Percentiles rank a stretch among this genome's conserved stretches.
These are phyloP conservation scores for Diplogasteroides magnus DNA, from an alignment of 1,140 invertebrate genomes.

Conservation along the genomic window DNA sequence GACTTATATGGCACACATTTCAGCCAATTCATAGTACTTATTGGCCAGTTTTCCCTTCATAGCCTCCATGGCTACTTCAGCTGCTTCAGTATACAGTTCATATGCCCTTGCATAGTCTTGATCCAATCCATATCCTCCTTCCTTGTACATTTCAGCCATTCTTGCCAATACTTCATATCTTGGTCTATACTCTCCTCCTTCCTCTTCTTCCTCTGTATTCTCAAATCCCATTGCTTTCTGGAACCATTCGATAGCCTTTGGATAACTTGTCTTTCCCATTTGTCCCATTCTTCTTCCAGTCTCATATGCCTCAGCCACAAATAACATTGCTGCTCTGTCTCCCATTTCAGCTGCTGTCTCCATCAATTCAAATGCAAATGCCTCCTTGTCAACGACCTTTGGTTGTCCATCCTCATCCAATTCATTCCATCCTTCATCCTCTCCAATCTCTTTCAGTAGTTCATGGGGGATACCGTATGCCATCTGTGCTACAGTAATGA, in stretches of 20 bases:
- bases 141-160: constrained; percentile 60
- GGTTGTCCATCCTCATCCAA: constrained; percentile 16
- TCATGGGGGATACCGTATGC: constrained; percentile 59
- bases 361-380: constrained; percentile 59
- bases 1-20: constrained; percentile 56
- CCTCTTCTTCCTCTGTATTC: constrained; percentile 59
- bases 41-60: constrained; percentile 64
- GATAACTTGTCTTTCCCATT: constrained; percentile 42
- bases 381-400: constrained; percentile 50
- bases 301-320: constrained; percentile 61
- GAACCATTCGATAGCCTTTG: constrained; percentile 58
- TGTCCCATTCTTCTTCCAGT: constrained; percentile 51
- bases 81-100: constrained; percentile 61
- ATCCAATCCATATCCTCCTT: constrained; percentile 57
- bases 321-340: constrained; percentile 61
- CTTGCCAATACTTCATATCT: constrained; percentile 59
- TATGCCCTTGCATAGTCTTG: constrained; percentile 59
- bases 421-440: constrained; percentile 22
- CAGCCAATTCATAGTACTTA: constrained; percentile 62
- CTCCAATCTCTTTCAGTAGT: constrained; percentile 57
- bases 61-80: constrained; percentile 61
- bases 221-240: constrained; percentile 52
- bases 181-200: constrained; percentile 56
- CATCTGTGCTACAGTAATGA: constrained; percentile 58
- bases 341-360: constrained; percentile 59